phyloP scores from a whole-genome alignment of 2,113 vertebrate genomes.

The Geococcyx californianus region DNA sequence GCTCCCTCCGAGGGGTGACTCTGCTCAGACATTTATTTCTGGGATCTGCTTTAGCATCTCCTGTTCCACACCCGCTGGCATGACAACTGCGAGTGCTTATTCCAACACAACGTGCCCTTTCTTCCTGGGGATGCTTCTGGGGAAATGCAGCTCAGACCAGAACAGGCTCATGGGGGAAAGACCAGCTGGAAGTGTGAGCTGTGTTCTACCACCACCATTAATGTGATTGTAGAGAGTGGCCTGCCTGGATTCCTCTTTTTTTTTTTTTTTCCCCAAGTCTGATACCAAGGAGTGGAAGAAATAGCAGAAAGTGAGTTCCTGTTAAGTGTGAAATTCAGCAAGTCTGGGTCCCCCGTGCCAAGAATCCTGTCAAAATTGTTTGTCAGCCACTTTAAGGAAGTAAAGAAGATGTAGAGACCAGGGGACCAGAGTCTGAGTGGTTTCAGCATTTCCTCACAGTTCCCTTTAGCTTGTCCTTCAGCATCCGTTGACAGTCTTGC shows the following conservation, averaged over 20 bases:
- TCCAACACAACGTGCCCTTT: background rate
- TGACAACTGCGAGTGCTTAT: background rate
- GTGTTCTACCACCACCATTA: rapidly evolving
- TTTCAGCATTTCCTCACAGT: background rate
- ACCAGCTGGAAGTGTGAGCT: background rate
- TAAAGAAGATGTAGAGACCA: background rate
- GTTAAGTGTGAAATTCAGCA: background rate
- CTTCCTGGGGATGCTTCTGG: background rate
- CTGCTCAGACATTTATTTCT: background rate
- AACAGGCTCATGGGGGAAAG: background rate
- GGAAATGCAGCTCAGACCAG: background rate
- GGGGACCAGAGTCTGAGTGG: background rate
- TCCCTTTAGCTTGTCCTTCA: background rate
- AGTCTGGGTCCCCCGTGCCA: background rate
- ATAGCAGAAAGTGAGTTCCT: background rate
- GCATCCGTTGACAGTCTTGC: background rate
- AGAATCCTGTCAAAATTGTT: background rate
- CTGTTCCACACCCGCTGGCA: background rate
- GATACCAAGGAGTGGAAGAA: background rate
- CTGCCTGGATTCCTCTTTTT: background rate
- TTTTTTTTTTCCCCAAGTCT: background rate
- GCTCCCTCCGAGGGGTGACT: background rate
- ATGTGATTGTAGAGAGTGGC: rapidly evolving
- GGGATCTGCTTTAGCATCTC: background rate
- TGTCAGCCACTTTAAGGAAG: background rate